These are phyloP conservation scores for Bombyx mori DNA, from an alignment of 1,140 invertebrate genomes.

Conservation along the genomic window ASM3026992v2 NC_085110.1:1890501-1891000, in stretches of 20 bases:
- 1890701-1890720: slow-evolving; percentile 91
- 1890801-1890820: slow-evolving; percentile 75
- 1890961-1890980: too few species aligned
- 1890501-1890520: too few species aligned
- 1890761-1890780: slow-evolving; percentile 75
- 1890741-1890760: slow-evolving; percentile 74
- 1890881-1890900: slow-evolving; percentile 31
- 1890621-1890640: too few species aligned
- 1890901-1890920: too few species aligned
- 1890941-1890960: too few species aligned
- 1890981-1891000: too few species aligned
- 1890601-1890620: too few species aligned
- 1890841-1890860: slow-evolving; percentile 75
- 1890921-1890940: too few species aligned
- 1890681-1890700: slow-evolving; percentile 89
- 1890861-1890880: slow-evolving; percentile 79
- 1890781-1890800: slow-evolving; percentile 87
- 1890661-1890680: slow-evolving; percentile 87
- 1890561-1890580: too few species aligned
- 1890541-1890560: too few species aligned
- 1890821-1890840: slow-evolving; percentile 70
- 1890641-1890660: slow-evolving; percentile 64
- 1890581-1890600: too few species aligned
- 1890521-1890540: too few species aligned
- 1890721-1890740: slow-evolving; percentile 39